Base-by-base conservation (phyloP, 2,888 invertebrate species). In the Ichneumoninae sp. region DNA sequence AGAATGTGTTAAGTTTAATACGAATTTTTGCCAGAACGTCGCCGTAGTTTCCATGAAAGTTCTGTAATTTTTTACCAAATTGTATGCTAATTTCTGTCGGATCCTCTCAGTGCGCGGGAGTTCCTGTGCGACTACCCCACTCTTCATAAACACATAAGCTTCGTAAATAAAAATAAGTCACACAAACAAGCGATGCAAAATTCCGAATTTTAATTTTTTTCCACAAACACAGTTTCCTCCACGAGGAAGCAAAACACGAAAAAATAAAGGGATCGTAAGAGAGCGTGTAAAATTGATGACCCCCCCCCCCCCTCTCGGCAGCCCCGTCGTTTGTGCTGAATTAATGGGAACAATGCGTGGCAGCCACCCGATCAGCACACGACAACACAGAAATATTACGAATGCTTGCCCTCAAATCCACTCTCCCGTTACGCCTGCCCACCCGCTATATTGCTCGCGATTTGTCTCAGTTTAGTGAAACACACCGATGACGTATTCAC, bases 291-390 rank as follows among this genome's bases (percentile, higher is more conserved):
- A 83, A 83, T 83, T 80, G 83, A 79, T 83, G 76, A 70, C 65
- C 62, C 44, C 33, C 74, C 60, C 8, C 10, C 40, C 26, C 69
- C 60, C 68, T 40, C 84, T 84, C 86, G 72, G 74, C 81, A 82
- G 83, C 86, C 84, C 80, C 76, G 84, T 86, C 86, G 83, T 84
- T 84, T 80, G 72, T 72, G 72, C 76, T 50, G 77, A 80, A 84
- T 77, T 84, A 80, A 84, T 84, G 77, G 83, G 72, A 71, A 76
- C 77, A 80, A 84, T 80, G 83, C 80, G 77, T 40, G 26, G 66
- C 84, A 74, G 77, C 69, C 77, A 74, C 68, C 80, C 80, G 80
- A 77, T 84, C 84, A 83, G 76, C 72, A 52, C 60, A 77, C 80
- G 83, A 80, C 80, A 77, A 83, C 76, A 72, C 83, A 77, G 83